These are phyloP conservation scores for Trinorchestia longiramus DNA, from an alignment of 1,140 invertebrate genomes.

Conservation along the genomic window DNA sequence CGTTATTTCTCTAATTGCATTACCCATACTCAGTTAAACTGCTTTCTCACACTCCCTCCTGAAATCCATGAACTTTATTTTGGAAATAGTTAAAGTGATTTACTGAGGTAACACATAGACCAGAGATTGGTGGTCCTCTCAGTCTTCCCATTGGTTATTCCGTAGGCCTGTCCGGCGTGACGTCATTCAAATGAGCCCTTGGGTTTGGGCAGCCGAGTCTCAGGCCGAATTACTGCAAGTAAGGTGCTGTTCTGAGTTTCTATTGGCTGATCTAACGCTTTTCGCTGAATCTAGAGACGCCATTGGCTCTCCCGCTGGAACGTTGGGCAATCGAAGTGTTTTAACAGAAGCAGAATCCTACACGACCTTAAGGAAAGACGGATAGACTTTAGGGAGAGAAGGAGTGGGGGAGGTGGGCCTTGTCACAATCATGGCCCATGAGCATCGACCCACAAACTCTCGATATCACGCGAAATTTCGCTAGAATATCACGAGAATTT, in stretches of 20 bases:
- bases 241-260: not conserved
- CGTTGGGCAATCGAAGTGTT: not conserved
- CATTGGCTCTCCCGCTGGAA: not conserved
- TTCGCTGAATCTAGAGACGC: constrained; percentile 17
- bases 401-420: not conserved
- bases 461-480: constrained; percentile 53
- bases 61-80: constrained; percentile 54
- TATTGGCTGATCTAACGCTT: constrained; percentile 19
- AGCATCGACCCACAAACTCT: constrained; percentile 52
- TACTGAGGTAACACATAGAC: constrained; percentile 42
- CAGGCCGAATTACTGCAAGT: not conserved
- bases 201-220: not conserved
- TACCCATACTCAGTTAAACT: constrained; percentile 53
- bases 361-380: not conserved
- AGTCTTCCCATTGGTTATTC: not conserved
- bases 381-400: not conserved
- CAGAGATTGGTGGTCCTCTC: constrained; percentile 31
- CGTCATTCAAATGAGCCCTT: constrained; percentile 3
- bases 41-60: constrained; percentile 40
- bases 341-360: constrained; percentile 8
- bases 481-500: constrained; percentile 44
- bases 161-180: constrained; percentile 30
- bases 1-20: constrained; percentile 54
- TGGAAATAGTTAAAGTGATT: constrained; percentile 53
- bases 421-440: constrained; percentile 49